Base-by-base conservation (phyloP, 2,113 vertebrate genomes). In the Dipodomys stephensi region DNA sequence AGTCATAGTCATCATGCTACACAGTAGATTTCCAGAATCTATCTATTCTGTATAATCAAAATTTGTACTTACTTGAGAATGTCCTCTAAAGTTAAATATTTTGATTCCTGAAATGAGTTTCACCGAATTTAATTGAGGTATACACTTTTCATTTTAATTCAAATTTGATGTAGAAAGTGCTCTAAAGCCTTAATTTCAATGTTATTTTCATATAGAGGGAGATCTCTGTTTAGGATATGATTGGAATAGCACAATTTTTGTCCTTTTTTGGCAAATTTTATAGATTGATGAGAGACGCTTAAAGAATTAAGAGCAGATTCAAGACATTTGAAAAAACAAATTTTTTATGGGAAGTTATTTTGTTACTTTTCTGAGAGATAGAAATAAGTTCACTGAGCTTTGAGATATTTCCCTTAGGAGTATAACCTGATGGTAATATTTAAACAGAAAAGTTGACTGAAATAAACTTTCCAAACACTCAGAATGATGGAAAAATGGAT, bases 221-320 rank as follows among this genome's bases (percentile, higher is more conserved):
- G 6, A 23, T 90, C 35, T 35, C 25, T 60, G 25, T 73, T 87
- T 49, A 67, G 19, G 15, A 13, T 67, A 19, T 30, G 72, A 62
- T 11, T 65, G 20, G 65, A 96, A 82, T 20, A 82, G 67, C 18
- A 72, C 20, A 87, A 94, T 62, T n/a, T 81, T 80, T 93, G 83
- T 83, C 32, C 90, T 90, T 86, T 3, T 85, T 84, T 68, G 10
- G 23, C 6, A 22, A 81, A n/a, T 82, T 80, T 93, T 39, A 7
- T 85, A 53, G 22, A 67, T 88, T 65, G 5, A 76, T 65, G 5
- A 76, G 53, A 72, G 16, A 7, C 1, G 5, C 77, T 73, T 73
- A 79, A 82, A 94, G 44, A 84, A 87, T 73, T 93, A 22, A 89
- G 65, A 72, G 12, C 77, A 88, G 5, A 81, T 57, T 86, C 69